Conservation (phyloP, 1,140 invertebrate genomes). For the Drosophila setifemur region DNA sequence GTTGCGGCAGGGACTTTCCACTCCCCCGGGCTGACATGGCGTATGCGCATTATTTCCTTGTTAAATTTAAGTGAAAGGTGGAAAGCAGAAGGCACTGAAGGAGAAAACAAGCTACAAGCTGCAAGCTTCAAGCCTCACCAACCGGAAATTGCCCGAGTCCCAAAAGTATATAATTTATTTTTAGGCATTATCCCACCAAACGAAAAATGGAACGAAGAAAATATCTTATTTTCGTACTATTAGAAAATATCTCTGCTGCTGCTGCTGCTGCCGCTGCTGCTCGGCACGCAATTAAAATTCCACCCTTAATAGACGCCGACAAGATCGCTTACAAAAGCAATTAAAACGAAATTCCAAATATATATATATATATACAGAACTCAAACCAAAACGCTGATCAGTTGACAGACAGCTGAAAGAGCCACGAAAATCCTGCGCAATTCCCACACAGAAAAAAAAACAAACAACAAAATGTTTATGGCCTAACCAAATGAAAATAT, state of each 20-base stretch:
- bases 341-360: slow-evolving; percentile 38
- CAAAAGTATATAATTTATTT: slow-evolving; percentile 24
- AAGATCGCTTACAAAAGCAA: slow-evolving; percentile 51
- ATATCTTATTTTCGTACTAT: slow-evolving; percentile 33
- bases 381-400: slow-evolving; percentile 44
- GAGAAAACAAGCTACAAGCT: slow-evolving; percentile 9
- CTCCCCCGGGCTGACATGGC: slow-evolving; percentile 13
- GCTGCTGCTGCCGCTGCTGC: neutral
- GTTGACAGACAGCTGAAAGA: slow-evolving; percentile 56
- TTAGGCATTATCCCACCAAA: slow-evolving; percentile 30
- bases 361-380: too few species aligned
- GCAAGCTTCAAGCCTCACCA: slow-evolving; percentile 5
- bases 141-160: slow-evolving; percentile 35
- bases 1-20: slow-evolving; percentile 34
- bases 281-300: slow-evolving; percentile 46
- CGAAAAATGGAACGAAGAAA: slow-evolving; percentile 2
- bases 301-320: slow-evolving; percentile 38
- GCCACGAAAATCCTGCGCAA: slow-evolving; percentile 21
- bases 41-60: slow-evolving; percentile 31
- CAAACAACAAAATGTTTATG: too few species aligned
- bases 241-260: neutral
- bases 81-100: neutral
- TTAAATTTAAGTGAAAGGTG: slow-evolving; percentile 27
- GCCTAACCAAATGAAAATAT: slow-evolving; percentile 39
- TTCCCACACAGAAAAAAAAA: slow-evolving; percentile 19